A percentile compares a stretch with the other conserved stretches of the same genome.
Evolutionary conservation across 2,888 invertebrate species (phyloP).

Genomic region (Harpalus rubripes): DNA sequence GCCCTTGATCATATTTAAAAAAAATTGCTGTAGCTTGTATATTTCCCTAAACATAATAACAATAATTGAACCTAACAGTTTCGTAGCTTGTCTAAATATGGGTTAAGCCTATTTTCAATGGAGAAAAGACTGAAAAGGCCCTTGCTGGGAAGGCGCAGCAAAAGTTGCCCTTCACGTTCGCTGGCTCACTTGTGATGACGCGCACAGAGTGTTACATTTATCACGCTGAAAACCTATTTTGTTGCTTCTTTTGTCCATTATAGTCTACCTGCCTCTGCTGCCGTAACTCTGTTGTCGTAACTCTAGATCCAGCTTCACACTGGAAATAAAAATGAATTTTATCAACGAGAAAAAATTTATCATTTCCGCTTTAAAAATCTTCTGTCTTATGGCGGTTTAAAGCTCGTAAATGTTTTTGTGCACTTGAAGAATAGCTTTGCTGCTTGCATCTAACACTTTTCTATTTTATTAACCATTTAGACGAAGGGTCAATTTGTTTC

Average conservation of each 20-base stretch:
- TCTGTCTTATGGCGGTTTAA: slow-evolving; percentile 37
- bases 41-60: too few species aligned
- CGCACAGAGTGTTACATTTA: slow-evolving; percentile 54
- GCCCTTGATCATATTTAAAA: too few species aligned
- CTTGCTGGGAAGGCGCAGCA: not conserved
- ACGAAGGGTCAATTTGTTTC: not conserved
- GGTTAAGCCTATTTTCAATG: too few species aligned
- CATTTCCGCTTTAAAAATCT: slow-evolving; percentile 62
- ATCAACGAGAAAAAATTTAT: slow-evolving; percentile 64
- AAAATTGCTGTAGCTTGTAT: too few species aligned
- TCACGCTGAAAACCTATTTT: slow-evolving; percentile 60
- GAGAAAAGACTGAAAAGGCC: not conserved
- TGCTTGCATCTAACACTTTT: not conserved
- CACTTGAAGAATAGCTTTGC: not conserved
- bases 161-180: not conserved
- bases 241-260: slow-evolving; percentile 65
- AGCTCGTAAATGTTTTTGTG: slow-evolving; percentile 35
- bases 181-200: slow-evolving; percentile 42
- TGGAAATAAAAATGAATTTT: slow-evolving; percentile 64
- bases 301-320: slow-evolving; percentile 23
- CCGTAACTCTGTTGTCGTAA: slow-evolving; percentile 36
- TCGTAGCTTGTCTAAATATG: too few species aligned
- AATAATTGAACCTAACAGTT: too few species aligned
- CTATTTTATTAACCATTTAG: not conserved
- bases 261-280: slow-evolving; percentile 57